Base-by-base conservation (phyloP, 2,797 vertebrate genomes). In the Orestias chungarensis region DNA sequence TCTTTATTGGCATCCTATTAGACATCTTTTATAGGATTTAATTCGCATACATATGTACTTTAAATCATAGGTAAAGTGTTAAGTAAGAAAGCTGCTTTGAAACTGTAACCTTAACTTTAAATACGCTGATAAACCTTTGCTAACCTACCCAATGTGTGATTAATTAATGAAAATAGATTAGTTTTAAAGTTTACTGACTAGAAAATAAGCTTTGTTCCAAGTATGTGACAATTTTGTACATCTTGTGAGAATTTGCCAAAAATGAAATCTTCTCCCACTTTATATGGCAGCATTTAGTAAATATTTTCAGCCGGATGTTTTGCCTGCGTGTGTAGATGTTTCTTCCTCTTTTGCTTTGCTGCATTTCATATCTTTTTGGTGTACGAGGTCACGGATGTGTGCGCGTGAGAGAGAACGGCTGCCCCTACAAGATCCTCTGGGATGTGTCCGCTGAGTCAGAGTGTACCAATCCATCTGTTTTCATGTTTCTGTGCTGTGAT, bases 381-480 rank as follows among this genome's bases (percentile, higher is more conserved):
- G 75, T 71, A 46, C 64, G 75, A 77, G 75, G 75, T 80, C 68
- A 75, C 7, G 0, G 66, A 80, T 65, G 27, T 65, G 15, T 31
- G 46, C 77, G 75, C 62, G 62, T 5, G 14, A 27, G 3, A 29
- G 18, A 73, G 71, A 80, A 70, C 68, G 71, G 73, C 81, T 87
- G 82, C 83, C 66, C 76, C 9, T 76, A 66, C 66, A 54, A 55
- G 65, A 65, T 88, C 85, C 82, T 86, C 65, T 0, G 87, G 75
- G 86, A 81, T 23, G 76, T 83, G 72, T 82, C 82, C 77, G 38
- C 78, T 87, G 77, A 82, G 82, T 85, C 78, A 79, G 72, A 86
- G 68, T 73, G 78, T 75, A 81, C 78, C 84, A 61, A 68, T 88
- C 88, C 86, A 71, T 88, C 86, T 76, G 74, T 77, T 80, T 83